A percentile compares a stretch with the other conserved stretches of the same genome.
These are phyloP conservation scores for Drosophila simulans DNA, from an alignment of 1,140 invertebrate genomes.

Conservation along the genomic window DNA sequence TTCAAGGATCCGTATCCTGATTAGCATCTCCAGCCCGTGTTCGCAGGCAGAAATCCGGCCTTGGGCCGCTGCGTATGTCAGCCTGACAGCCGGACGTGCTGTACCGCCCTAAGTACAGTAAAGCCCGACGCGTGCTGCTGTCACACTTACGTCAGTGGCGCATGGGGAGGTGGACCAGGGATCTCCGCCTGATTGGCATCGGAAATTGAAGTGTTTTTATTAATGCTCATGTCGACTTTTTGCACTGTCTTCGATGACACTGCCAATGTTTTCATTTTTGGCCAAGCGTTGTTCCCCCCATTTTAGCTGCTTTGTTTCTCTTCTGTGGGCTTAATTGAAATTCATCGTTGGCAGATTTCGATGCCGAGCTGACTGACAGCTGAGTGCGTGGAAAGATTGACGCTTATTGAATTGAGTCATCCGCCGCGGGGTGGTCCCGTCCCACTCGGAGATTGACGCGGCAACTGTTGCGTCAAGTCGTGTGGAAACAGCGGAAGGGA, in stretches of 20 bases:
- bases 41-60: conserved; percentile 54
- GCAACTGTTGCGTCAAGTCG: conserved; percentile 55
- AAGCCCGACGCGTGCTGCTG: conserved; percentile 65
- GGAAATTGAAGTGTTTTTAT: conserved; percentile 82
- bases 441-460: conserved; percentile 10
- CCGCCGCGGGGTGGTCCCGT: conserved; percentile 7
- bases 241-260: conserved; percentile 26
- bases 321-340: conserved; percentile 68
- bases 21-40: conserved; percentile 67
- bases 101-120: conserved; percentile 65
- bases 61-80: conserved; percentile 48
- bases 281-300: conserved; percentile 43
- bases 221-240: conserved; percentile 67
- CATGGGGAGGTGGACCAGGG: conserved; percentile 7
- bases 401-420: conserved; percentile 77
- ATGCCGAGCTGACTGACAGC: conserved; percentile 70
- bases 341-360: conserved; percentile 69
- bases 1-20: conserved; percentile 60
- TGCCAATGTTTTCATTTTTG: conserved; percentile 55
- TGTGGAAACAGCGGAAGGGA: conserved; percentile 39
- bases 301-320: conserved; percentile 37
- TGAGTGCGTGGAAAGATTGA: conserved; percentile 54
- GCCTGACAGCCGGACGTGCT: conserved; percentile 65
- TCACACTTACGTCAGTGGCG: conserved; percentile 27
- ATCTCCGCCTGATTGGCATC: conserved; percentile 64